Conservation (phyloP, 2,797 vertebrate species). For the Falco rusticolus region DNA sequence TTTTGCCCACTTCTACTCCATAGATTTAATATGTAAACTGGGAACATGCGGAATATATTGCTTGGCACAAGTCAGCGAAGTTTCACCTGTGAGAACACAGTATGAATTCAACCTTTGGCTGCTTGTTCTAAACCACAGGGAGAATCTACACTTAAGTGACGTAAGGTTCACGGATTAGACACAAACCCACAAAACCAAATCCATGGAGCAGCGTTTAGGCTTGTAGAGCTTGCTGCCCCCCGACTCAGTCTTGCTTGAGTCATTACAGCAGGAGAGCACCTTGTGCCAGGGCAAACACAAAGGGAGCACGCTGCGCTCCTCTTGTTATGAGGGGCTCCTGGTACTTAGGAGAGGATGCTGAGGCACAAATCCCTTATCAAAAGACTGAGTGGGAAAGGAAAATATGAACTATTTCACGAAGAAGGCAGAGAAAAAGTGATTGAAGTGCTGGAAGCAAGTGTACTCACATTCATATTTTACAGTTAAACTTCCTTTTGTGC, state of each 20-base stretch:
- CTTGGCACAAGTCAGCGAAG: slow-evolving; percentile 66
- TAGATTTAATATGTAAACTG: slow-evolving; percentile 71
- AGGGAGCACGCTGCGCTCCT: background rate
- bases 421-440: background rate
- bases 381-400: background rate
- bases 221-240: background rate
- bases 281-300: background rate
- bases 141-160: slow-evolving; percentile 24
- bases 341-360: background rate
- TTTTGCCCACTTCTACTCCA: slow-evolving; percentile 51
- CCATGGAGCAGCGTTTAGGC: background rate
- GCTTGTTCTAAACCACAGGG: slow-evolving; percentile 56
- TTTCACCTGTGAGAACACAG: slow-evolving; percentile 67
- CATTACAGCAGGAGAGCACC: background rate
- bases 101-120: slow-evolving; percentile 53
- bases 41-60: slow-evolving; percentile 60
- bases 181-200: slow-evolving; percentile 32
- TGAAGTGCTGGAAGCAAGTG: background rate
- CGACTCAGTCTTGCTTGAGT: background rate
- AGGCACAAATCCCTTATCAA: background rate
- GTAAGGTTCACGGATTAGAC: slow-evolving; percentile 38
- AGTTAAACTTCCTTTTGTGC: background rate
- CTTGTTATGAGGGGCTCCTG: background rate
- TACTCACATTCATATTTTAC: background rate
- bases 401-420: background rate